Evolutionary conservation across 2,888 invertebrate species (phyloP), one percentile per base, ranked within the genome.

Genomic region (Cephus nigrinus): DNA sequence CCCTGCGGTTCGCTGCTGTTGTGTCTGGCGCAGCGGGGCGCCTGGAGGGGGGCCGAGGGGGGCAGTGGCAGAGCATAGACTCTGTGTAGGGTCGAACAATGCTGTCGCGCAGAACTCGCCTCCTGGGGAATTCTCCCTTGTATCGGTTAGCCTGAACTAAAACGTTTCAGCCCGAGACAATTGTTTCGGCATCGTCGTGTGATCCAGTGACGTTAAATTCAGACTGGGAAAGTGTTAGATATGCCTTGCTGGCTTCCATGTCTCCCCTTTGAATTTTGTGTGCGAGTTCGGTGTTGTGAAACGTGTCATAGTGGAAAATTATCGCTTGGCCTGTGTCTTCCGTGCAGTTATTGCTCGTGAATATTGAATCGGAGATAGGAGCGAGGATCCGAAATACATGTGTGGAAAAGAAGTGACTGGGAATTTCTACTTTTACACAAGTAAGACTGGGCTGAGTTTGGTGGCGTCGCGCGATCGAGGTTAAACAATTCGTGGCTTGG

Each of bases 321-420:
- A 55, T 9, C 55, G 23, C 23, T 23, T 23, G 15, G 15, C 4
- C 15, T 5, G 5, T 5, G 40, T 1, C 23, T 23, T 5, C 4
- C 40, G 23, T 5, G 55, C 15, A 23, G 55, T 1, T 23, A 55
- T 23, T 9, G 9, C 23, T 55, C 23, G 9, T 23, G 55, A 23
- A 23, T 55, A 55, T 23, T 23, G 23, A 23, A 55, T 55, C 0
- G 12, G 23, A 55, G 23, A 55, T 2, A 23, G 75, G 34, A 73
- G 73, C 36, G 11, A 68, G 23, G 31, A 35, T 33, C 55, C 68
- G 68, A 78, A 81, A 79, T 79, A 69, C 72, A 31, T 36, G 31
- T 68, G 73, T 76, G 75, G 79, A 82, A 83, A 82, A 83, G 23
- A 55, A 40, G 15, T 23, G 15, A 23, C 9, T 55, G 4, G 5